Percentiles rank a stretch among this genome's conserved stretches.
These are phyloP conservation scores for Ovis aries DNA, from an alignment of 2,113 vertebrate species.

Conservation along the genomic window ARS-UI_Ramb_v3.0 NC_056056.1:156164501-156165000, in stretches of 20 bases:
- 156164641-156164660: background rate
- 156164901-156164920: background rate
- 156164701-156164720: background rate
- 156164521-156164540: background rate
- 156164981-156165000: background rate
- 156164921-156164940: background rate
- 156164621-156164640: background rate
- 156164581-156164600: background rate
- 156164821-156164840: background rate
- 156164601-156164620: background rate
- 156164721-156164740: background rate
- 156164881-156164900: background rate
- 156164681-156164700: background rate
- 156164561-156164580: background rate
- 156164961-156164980: background rate
- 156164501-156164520: background rate
- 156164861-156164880: background rate
- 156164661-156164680: background rate
- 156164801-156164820: background rate
- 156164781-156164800: background rate
- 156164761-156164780: background rate
- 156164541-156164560: background rate
- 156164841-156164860: background rate
- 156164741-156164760: background rate
- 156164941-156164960: background rate